These are phyloP conservation scores for Bombus affinis DNA, from an alignment of 1,140 invertebrate species.

Conservation along the genomic window DNA sequence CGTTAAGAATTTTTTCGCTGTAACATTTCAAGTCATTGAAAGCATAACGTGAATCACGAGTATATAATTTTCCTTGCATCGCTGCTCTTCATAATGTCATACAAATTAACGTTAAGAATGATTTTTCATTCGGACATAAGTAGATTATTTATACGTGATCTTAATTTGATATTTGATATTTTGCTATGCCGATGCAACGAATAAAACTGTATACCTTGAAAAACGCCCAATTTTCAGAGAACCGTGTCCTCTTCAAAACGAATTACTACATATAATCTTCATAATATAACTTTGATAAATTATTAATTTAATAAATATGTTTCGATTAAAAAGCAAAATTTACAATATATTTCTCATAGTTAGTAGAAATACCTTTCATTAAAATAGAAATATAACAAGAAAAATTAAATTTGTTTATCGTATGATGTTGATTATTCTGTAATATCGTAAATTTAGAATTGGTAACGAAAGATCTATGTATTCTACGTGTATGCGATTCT, in stretches of 20 bases:
- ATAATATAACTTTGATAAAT: background rate
- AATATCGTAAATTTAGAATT: background rate
- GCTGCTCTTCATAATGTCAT: fast-evolving
- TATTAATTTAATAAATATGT: too few species aligned
- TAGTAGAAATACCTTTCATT: background rate
- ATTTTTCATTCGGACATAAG: background rate
- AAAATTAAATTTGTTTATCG: background rate
- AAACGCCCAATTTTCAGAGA: background rate
- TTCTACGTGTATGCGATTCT: background rate
- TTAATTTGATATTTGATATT: background rate
- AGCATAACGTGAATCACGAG: too few species aligned
- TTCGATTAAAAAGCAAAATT: too few species aligned
- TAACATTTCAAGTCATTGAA: too few species aligned
- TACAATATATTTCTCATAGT: too few species aligned
- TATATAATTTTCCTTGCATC: background rate
- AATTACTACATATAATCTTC: background rate
- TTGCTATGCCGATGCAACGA: background rate
- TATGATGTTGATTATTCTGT: background rate
- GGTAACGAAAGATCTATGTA: background rate
- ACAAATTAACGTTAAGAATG: background rate
- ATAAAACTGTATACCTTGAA: background rate
- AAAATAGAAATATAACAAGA: background rate
- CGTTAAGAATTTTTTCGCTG: background rate
- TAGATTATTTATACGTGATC: background rate
- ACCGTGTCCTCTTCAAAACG: background rate